These are phyloP conservation scores for Oopsacas minuta DNA, from an alignment of 37 sponge, comb jelly and placozoan genomes.

Conservation along the genomic window DNA sequence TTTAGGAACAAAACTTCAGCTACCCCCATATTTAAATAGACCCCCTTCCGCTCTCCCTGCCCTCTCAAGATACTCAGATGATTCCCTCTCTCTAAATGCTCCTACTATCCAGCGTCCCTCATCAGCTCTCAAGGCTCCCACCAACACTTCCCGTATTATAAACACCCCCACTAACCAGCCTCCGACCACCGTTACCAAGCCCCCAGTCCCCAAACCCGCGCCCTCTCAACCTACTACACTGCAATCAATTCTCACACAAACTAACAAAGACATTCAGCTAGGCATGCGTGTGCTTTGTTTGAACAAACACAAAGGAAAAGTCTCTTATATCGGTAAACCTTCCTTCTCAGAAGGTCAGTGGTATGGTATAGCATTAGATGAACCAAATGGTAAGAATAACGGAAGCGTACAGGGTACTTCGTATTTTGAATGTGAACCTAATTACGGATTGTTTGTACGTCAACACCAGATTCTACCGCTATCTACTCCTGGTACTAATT, in stretches of 20 bases:
- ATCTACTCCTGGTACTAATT: background rate
- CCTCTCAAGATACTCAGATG: background rate
- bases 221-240: background rate
- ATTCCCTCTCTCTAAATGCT: background rate
- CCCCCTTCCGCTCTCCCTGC: background rate
- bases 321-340: slow-evolving; percentile 64
- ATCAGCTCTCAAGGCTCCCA: background rate
- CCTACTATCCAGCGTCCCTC: background rate
- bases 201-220: background rate
- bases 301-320: background rate
- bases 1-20: background rate
- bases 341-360: slow-evolving; percentile 77
- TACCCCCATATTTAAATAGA: background rate
- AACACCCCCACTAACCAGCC: background rate
- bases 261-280: background rate
- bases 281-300: background rate
- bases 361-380: slow-evolving; percentile 74
- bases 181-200: background rate
- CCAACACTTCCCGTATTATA: background rate
- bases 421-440: slow-evolving; percentile 74
- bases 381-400: slow-evolving; percentile 76
- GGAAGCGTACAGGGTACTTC: slow-evolving; percentile 68
- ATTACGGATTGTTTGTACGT: slow-evolving; percentile 63
- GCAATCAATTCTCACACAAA: background rate
- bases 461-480: background rate